These are phyloP conservation scores for Phymorhynchus buccinoides DNA, from an alignment of 1,140 invertebrate species.

Conservation along the genomic window DNA sequence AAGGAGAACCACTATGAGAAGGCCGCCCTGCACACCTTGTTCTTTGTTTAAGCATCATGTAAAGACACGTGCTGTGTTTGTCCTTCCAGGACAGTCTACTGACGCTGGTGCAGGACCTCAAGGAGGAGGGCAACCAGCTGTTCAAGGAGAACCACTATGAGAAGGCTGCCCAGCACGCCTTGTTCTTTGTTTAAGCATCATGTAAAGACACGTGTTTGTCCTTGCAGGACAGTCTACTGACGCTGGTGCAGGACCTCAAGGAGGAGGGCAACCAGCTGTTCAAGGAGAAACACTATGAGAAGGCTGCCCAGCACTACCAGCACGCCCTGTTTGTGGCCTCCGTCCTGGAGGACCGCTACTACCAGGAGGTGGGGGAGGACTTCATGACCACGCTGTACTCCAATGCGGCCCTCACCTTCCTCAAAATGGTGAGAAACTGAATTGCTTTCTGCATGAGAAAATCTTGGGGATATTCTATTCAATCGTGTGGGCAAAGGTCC, in stretches of 20 bases:
- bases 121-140: slow-evolving; percentile 62
- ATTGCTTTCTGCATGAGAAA: too few species aligned
- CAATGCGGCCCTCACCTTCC: slow-evolving; percentile 59
- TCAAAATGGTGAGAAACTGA: slow-evolving; percentile 60
- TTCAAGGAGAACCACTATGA: slow-evolving; percentile 58
- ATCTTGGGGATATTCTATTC: too few species aligned
- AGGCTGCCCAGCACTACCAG: slow-evolving; percentile 57
- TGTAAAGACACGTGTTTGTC: too few species aligned
- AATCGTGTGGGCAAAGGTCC: too few species aligned
- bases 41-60: too few species aligned
- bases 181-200: too few species aligned
- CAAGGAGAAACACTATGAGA: slow-evolving; percentile 53
- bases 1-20: slow-evolving; percentile 53
- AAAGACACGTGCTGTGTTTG: too few species aligned
- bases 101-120: slow-evolving; percentile 59
- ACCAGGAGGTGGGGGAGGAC: slow-evolving; percentile 57
- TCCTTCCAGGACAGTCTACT: slow-evolving; percentile 54
- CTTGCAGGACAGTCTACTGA: slow-evolving; percentile 52
- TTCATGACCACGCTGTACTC: slow-evolving; percentile 60
- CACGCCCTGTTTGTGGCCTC: slow-evolving; percentile 58
- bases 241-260: slow-evolving; percentile 61
- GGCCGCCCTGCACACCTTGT: slow-evolving; percentile 56
- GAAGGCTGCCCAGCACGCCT: too few species aligned
- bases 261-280: slow-evolving; percentile 64
- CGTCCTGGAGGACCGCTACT: slow-evolving; percentile 54